Evolutionary conservation across 2,888 invertebrate genomes (phyloP).

Genomic region (Eubasilissa splendida): DNA sequence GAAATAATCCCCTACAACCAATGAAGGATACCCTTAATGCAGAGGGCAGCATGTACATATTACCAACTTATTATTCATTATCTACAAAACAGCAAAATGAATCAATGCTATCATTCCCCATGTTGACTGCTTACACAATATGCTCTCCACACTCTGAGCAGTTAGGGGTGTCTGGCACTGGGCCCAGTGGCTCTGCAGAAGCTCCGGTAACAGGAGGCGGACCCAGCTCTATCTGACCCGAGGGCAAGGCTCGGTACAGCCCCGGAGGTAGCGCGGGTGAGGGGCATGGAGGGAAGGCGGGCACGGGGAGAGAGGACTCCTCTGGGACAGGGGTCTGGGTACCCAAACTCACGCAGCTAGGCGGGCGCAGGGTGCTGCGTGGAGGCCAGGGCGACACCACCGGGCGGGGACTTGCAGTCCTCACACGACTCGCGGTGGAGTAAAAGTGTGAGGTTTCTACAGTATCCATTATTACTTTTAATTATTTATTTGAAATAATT

Average conservation of each 20-base stretch:
- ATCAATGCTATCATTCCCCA: constrained; percentile 26
- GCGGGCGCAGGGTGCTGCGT: constrained; percentile 49
- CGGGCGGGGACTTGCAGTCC: constrained; percentile 73
- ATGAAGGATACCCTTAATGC: constrained; percentile 1
- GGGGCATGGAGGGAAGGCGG: constrained; percentile 63
- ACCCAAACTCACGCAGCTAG: constrained; percentile 59
- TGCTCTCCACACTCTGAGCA: constrained; percentile 91
- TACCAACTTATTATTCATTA: neutral
- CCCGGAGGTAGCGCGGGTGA: constrained; percentile 73
- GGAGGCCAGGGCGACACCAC: constrained; percentile 63
- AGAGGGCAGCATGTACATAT: neutral
- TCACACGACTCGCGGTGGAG: constrained; percentile 84
- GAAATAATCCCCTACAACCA: no score
- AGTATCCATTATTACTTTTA: constrained; percentile 29
- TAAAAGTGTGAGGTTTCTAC: constrained; percentile 77
- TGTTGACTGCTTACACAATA: constrained; percentile 83
- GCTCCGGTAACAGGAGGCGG: constrained; percentile 63
- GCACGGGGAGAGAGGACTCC: constrained; percentile 62
- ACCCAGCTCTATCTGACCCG: constrained; percentile 71
- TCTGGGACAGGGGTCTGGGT: constrained; percentile 61
- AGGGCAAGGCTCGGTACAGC: constrained; percentile 71
- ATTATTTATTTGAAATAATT: neutral
- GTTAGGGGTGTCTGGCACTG: constrained; percentile 75
- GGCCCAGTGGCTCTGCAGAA: constrained; percentile 64
- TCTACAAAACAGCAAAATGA: constrained; percentile 21